Conservation (phyloP, 2,113 vertebrate species). For the Amphiprion ocellaris region DNA sequence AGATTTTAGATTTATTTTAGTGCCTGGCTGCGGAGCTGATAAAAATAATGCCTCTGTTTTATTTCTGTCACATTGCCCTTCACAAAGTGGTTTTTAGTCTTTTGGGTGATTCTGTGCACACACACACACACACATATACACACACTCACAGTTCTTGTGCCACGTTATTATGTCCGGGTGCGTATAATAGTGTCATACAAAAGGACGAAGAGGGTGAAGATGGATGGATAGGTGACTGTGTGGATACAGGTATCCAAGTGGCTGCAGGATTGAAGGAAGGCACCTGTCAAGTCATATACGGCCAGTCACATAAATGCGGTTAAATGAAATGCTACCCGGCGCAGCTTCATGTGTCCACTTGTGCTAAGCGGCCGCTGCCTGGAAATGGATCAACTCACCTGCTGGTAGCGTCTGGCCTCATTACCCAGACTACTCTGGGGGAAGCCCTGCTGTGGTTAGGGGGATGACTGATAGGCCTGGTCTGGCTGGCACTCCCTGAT, state of each 20-base stretch:
- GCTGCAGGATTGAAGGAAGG: accelerated
- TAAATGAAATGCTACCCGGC: neutral
- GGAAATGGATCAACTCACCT: conserved; percentile 64
- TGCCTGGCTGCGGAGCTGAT: conserved; percentile 27
- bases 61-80: conserved; percentile 44
- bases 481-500: conserved; percentile 47
- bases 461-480: conserved; percentile 52
- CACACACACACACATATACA: neutral
- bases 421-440: conserved; percentile 64
- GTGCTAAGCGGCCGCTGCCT: conserved; percentile 35
- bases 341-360: conserved; percentile 30
- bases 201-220: conserved; percentile 7
- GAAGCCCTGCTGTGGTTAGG: conserved; percentile 64
- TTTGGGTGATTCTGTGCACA: neutral
- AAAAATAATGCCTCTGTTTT: conserved; percentile 24
- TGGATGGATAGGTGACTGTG: neutral
- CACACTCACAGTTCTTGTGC: neutral
- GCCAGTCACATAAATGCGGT: neutral
- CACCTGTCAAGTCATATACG: neutral
- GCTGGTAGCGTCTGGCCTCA: conserved; percentile 59
- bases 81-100: conserved; percentile 27
- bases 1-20: conserved; percentile 27
- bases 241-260: neutral
- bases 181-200: conserved; percentile 16
- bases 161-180: neutral